These are phyloP conservation scores for Aspidiotus destructor DNA, from an alignment of 2,888 invertebrate genomes.

Conservation along the genomic window DNA sequence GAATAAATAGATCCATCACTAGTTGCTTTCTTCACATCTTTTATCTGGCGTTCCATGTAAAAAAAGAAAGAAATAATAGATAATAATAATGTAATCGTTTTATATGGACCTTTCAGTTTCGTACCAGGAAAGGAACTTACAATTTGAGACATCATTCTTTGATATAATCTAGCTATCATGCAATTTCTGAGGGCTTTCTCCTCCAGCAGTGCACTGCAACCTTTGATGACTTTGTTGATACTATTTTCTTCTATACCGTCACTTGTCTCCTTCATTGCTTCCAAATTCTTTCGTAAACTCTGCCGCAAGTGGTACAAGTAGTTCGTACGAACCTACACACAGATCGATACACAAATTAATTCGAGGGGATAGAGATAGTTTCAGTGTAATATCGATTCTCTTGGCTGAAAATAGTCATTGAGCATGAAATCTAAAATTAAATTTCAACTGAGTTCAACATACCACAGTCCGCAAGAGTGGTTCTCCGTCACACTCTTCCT, in stretches of 20 bases:
- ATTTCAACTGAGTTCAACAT: not conserved
- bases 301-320: constrained; percentile 22
- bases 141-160: constrained; percentile 37
- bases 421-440: too few species aligned
- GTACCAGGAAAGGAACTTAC: constrained; percentile 34
- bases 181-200: constrained; percentile 38
- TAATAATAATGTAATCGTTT: not conserved
- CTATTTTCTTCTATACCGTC: constrained; percentile 16
- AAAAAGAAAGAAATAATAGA: not conserved
- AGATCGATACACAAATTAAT: too few species aligned
- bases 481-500: constrained; percentile 8
- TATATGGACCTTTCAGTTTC: not conserved
- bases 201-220: constrained; percentile 37
- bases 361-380: too few species aligned
- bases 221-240: constrained; percentile 29
- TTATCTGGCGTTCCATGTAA: constrained; percentile 8
- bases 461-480: constrained; percentile 17
- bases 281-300: constrained; percentile 25
- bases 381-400: too few species aligned
- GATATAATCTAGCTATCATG: constrained; percentile 39
- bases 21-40: constrained; percentile 26
- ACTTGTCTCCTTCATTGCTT: constrained; percentile 14
- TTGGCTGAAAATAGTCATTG: too few species aligned
- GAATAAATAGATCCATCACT: constrained; percentile 14
- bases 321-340: constrained; percentile 3